Base-by-base conservation (phyloP, 2,888 invertebrate species). In the Catocala sponsa region DNA sequence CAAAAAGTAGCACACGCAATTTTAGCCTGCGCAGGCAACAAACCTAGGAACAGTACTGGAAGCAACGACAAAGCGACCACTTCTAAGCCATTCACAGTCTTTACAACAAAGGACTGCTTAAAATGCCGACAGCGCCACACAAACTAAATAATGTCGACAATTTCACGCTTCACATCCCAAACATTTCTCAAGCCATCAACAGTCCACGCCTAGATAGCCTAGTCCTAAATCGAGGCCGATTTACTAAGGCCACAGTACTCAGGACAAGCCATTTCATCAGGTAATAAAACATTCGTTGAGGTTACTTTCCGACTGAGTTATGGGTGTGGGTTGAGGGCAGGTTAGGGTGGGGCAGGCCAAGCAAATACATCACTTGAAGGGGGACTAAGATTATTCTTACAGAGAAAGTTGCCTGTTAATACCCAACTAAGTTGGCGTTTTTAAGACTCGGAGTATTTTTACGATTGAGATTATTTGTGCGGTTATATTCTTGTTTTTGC, bases 271-370 rank as follows among this genome's bases (percentile, higher is more conserved):
- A 85, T 89, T 91, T 91, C 90, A 89, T 87, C 89, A 87, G 89
- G 88, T 88, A 84, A 89, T 91, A 91, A 90, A 91, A 87, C 89
- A 90, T 84, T 85, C 82, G 79, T 79, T 74, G 82, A 83, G 87
- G 86, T 87, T 87, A 85, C 84, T 84, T 82, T 79, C 85, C 72
- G 80, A 72, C 82, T 89, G 90, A 91, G 77, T 82, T 87, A 90
- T 87, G 86, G 86, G 82, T 81, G 81, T 77, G 84, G 89, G 89
- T 86, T 87, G 88, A 44, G 58, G 82, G 75, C 65, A 76, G 64
- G 70, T 72, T 70, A 74, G 74, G 71, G 76, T 74, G 76, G 78
- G 72, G 73, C 78, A 71, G 78, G 78, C 83, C 35, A 83, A 75
- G 79, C 68, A 77, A 78, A 82, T 90, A 82, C 83, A 87, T 90